phyloP scores from a whole-genome alignment of 2,113 vertebrate species.

The Melanocharis versteri region DNA sequence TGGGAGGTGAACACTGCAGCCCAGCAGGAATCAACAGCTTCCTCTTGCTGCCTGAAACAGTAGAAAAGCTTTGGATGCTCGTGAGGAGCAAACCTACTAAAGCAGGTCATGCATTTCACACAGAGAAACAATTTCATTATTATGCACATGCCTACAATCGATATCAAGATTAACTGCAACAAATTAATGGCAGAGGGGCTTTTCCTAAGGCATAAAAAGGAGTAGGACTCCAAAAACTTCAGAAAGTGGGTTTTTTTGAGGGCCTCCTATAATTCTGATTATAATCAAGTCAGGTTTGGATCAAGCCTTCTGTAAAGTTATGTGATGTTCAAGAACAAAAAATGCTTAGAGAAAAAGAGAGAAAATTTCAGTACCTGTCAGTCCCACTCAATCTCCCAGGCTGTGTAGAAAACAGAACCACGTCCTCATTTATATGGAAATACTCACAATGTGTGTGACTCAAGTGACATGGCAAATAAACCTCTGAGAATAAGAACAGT shows the following conservation, averaged over 20 bases:
- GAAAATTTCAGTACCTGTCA: neutral
- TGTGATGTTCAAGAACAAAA: neutral
- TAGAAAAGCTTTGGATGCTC: neutral
- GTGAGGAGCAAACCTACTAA: neutral
- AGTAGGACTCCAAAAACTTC: neutral
- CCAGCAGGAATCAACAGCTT: neutral
- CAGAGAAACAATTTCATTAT: neutral
- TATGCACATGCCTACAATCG: neutral
- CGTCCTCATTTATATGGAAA: neutral
- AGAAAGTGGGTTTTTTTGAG: neutral
- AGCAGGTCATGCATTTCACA: neutral
- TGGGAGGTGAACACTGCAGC: neutral
- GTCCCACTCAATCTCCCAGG: neutral
- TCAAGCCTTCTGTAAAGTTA: neutral
- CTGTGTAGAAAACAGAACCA: neutral
- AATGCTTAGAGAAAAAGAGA: neutral
- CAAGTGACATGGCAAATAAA: accelerated
- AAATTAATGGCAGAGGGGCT: neutral
- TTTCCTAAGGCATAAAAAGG: neutral
- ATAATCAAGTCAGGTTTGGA: neutral
- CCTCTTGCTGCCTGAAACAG: neutral
- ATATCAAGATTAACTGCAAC: neutral
- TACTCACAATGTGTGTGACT: neutral
- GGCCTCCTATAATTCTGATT: neutral
- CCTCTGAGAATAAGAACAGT: neutral